Conservation (phyloP, 2,797 vertebrate species). For the Moxostoma hubbsi region DNA sequence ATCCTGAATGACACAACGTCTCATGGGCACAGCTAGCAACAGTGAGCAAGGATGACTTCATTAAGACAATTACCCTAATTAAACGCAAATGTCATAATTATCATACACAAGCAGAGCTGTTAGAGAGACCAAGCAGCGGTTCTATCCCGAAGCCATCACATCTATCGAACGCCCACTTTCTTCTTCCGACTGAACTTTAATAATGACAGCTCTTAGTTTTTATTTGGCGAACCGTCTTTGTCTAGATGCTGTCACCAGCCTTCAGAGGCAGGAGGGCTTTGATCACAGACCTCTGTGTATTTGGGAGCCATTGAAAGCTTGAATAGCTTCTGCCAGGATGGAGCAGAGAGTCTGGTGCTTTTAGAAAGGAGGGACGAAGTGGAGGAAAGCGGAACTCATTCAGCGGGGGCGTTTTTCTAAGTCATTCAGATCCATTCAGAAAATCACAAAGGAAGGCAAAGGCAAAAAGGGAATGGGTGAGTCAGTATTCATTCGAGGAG, state of each 20-base stretch:
- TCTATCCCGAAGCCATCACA: conserved; percentile 33
- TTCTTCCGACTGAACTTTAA: conserved; percentile 42
- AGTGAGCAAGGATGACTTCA: conserved; percentile 38
- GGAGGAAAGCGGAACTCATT: conserved; percentile 31
- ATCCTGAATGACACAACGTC: conserved; percentile 8
- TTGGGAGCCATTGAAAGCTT: conserved; percentile 27
- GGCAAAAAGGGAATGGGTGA: conserved; percentile 34
- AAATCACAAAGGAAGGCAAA: conserved; percentile 44
- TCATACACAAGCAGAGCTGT: conserved; percentile 45
- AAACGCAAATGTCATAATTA: conserved; percentile 59
- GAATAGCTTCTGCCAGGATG: conserved; percentile 26
- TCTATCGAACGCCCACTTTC: conserved; percentile 34
- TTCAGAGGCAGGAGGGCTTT: conserved; percentile 46
- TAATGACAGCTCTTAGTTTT: conserved; percentile 30
- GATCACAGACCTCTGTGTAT: conserved; percentile 25
- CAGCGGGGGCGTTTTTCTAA: conserved; percentile 27
- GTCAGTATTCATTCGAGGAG: conserved; percentile 34
- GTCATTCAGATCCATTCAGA: conserved; percentile 49
- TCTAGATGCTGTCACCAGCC: conserved; percentile 36
- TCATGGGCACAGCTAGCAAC: conserved; percentile 16
- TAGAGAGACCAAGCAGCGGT: conserved; percentile 2
- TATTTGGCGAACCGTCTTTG: conserved; percentile 16
- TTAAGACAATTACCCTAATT: conserved; percentile 58
- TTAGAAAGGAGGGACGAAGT: conserved; percentile 30
- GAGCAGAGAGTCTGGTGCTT: conserved; percentile 6